A percentile compares a stretch with the other conserved stretches of the same genome.
Evolutionary conservation across 2,888 invertebrate species (phyloP).

Genomic region (Cinara cedri): DNA sequence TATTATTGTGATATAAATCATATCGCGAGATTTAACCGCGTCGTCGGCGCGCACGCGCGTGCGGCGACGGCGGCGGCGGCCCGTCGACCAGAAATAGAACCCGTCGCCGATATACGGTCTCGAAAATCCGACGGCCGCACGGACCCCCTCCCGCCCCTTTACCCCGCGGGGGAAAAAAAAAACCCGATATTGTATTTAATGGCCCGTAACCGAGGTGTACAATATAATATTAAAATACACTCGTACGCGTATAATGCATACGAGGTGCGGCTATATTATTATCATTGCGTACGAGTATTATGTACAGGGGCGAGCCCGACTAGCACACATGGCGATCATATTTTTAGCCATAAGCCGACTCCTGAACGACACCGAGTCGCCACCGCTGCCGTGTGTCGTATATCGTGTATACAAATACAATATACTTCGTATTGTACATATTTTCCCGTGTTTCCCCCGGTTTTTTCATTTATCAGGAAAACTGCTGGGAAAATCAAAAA

Average conservation of each 20-base stretch:
- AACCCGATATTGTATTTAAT: slow-evolving; percentile 38
- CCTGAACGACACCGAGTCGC: neutral
- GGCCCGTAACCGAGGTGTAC: slow-evolving; percentile 34
- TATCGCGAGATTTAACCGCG: neutral
- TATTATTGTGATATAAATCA: neutral
- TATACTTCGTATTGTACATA: no score
- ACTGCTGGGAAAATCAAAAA: no score
- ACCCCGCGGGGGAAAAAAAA: neutral
- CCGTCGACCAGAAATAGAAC: slow-evolving; percentile 36
- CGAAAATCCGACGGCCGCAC: neutral
- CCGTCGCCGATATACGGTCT: neutral
- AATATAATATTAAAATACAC: no score
- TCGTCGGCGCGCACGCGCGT: neutral
- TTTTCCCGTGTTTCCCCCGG: no score
- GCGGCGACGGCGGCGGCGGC: neutral
- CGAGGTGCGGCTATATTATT: neutral
- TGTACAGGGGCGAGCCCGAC: slow-evolving; percentile 15
- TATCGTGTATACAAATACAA: no score
- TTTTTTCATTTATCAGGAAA: no score
- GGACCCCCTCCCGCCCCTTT: no score
- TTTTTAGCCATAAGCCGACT: slow-evolving; percentile 34
- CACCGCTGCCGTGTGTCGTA: neutral
- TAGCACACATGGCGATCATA: slow-evolving; percentile 38
- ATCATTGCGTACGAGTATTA: neutral
- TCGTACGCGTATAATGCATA: no score